Conservation (phyloP, 2,113 vertebrate species). For the Heptranchias perlo region DNA sequence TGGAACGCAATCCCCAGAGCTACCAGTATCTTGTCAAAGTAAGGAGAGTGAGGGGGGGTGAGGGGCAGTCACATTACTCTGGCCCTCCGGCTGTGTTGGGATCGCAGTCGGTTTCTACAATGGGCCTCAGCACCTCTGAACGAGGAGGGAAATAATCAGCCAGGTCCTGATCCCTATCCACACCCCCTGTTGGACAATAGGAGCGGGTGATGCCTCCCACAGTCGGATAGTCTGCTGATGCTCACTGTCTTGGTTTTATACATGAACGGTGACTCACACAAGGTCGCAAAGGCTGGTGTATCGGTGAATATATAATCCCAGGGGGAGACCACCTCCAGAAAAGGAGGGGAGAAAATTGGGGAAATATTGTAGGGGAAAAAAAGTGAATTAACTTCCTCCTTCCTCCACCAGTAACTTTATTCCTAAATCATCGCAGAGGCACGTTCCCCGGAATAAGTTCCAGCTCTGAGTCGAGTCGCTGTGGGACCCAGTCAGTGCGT, state of each 20-base stretch:
- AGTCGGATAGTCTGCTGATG: neutral
- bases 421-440: neutral
- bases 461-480: neutral
- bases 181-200: neutral
- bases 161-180: neutral
- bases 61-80: neutral
- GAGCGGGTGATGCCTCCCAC: neutral
- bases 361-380: neutral
- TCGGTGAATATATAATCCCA: neutral
- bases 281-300: neutral
- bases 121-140: neutral
- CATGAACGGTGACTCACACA: neutral
- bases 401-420: neutral
- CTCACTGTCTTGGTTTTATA: neutral
- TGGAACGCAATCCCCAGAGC: conserved; percentile 84
- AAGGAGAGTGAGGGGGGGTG: neutral
- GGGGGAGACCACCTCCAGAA: neutral
- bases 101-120: too few species aligned
- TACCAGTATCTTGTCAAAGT: conserved; percentile 95
- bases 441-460: neutral
- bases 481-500: neutral
- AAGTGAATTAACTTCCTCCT: neutral
- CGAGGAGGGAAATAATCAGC: neutral
- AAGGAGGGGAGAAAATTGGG: neutral
- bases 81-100: neutral